Evolutionary conservation across 2,888 invertebrate species (phyloP).

Genomic region (Mystacides longicornis): DNA sequence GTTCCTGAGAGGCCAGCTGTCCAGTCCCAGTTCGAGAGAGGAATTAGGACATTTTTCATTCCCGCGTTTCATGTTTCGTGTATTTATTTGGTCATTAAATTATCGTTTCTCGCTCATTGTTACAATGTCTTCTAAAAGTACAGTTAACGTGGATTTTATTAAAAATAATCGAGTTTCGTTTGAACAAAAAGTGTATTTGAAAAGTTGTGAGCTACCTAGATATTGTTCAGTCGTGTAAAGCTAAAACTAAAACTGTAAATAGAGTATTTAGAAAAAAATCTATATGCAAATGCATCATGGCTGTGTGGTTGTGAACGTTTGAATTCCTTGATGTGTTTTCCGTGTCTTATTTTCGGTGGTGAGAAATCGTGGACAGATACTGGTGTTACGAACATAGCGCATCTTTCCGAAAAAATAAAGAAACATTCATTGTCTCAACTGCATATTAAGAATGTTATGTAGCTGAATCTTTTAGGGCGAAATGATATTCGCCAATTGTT

Average conservation of each 20-base stretch:
- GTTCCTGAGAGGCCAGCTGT: no score
- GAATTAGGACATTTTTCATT: no score
- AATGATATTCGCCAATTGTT: not conserved
- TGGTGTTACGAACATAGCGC: conserved; percentile 23
- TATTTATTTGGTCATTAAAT: no score
- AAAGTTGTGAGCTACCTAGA: no score
- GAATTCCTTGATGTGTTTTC: conserved; percentile 27
- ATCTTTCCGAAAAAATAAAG: not conserved
- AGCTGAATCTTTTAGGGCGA: not conserved
- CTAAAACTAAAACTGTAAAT: conserved; percentile 17
- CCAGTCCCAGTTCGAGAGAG: no score
- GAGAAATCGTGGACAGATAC: conserved; percentile 19
- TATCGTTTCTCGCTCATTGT: no score
- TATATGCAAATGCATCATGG: conserved; percentile 24
- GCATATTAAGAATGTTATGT: conserved; percentile 24
- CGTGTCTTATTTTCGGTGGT: conserved; percentile 24
- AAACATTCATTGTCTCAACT: conserved; percentile 12
- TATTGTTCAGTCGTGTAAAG: no score
- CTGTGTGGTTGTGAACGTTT: conserved; percentile 25
- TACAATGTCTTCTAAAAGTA: no score
- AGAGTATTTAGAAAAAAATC: conserved; percentile 20
- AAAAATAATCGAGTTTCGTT: no score
- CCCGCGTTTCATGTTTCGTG: no score
- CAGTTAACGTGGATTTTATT: no score
- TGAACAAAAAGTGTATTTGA: no score